phyloP scores from a whole-genome alignment of 2,113 vertebrate genomes.

The Gymnogyps californianus region DNA sequence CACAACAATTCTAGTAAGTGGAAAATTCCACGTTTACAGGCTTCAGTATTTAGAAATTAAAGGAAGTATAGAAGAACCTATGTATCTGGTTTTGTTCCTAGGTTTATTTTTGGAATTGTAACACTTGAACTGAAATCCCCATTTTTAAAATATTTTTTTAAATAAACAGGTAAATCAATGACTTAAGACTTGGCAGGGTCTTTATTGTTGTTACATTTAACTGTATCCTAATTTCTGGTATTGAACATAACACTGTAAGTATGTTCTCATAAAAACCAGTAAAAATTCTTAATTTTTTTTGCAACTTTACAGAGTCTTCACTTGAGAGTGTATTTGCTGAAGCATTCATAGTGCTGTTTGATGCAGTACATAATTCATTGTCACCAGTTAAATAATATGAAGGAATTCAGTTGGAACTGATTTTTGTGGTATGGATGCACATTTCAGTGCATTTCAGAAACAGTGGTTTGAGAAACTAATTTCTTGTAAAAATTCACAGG shows the following conservation, averaged over 20 bases:
- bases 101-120: too few relatives aligned
- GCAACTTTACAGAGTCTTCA: neutral
- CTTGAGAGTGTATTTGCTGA: neutral
- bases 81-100: neutral
- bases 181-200: neutral
- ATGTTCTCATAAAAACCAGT: neutral
- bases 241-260: neutral
- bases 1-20: too few relatives aligned
- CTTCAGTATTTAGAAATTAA: neutral
- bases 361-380: neutral
- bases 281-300: neutral
- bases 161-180: neutral
- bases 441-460: neutral
- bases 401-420: neutral
- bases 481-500: neutral
- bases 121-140: neutral
- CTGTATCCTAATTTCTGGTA: neutral
- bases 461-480: neutral
- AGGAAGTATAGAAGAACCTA: neutral
- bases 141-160: neutral
- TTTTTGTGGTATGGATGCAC: neutral
- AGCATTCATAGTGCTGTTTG: neutral
- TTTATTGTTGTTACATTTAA: neutral
- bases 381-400: neutral
- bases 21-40: too few relatives aligned